Percentiles rank a stretch among this genome's conserved stretches.
These are phyloP conservation scores for Silurus glanis DNA, from an alignment of 2,113 vertebrate genomes.

Conservation along the genomic window DNA sequence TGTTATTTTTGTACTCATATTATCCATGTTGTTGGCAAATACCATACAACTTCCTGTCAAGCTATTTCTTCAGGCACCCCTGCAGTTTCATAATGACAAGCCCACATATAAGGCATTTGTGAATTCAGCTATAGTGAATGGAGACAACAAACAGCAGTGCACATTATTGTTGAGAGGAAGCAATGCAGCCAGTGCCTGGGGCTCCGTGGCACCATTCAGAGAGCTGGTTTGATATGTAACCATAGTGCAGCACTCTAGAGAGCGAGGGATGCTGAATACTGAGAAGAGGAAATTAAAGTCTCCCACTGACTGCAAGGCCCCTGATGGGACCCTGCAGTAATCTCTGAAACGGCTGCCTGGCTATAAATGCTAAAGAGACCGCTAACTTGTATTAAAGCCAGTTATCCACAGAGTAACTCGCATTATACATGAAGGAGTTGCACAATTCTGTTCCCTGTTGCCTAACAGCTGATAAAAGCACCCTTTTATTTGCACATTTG, in stretches of 20 bases:
- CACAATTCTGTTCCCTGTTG: constrained; percentile 42
- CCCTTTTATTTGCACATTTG: constrained; percentile 45
- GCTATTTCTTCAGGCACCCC: constrained; percentile 20
- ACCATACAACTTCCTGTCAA: constrained; percentile 21
- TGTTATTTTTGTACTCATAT: background rate
- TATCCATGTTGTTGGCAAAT: background rate
- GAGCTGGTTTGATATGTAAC: constrained; percentile 48
- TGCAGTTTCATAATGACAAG: constrained; percentile 4
- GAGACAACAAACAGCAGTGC: constrained; percentile 26
- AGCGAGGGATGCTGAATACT: constrained; percentile 35
- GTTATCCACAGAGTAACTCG: constrained; percentile 23
- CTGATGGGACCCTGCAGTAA: constrained; percentile 38
- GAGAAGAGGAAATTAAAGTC: constrained; percentile 45
- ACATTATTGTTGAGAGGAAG: constrained; percentile 7
- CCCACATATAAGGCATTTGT: constrained; percentile 1
- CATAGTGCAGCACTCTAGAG: constrained; percentile 44
- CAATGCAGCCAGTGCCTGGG: constrained; percentile 31
- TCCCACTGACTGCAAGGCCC: constrained; percentile 38
- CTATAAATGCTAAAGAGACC: constrained; percentile 42
- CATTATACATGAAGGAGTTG: constrained; percentile 28
- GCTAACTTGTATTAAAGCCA: constrained; percentile 41
- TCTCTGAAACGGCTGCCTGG: constrained; percentile 23
- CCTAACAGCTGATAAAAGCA: constrained; percentile 53
- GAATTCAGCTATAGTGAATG: constrained; percentile 28
- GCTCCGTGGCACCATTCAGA: constrained; percentile 34